Percentiles rank a stretch among this genome's conserved stretches.
Evolutionary conservation across 1,140 invertebrate species (phyloP).

Genomic region (Rhopalosiphum padi): DNA sequence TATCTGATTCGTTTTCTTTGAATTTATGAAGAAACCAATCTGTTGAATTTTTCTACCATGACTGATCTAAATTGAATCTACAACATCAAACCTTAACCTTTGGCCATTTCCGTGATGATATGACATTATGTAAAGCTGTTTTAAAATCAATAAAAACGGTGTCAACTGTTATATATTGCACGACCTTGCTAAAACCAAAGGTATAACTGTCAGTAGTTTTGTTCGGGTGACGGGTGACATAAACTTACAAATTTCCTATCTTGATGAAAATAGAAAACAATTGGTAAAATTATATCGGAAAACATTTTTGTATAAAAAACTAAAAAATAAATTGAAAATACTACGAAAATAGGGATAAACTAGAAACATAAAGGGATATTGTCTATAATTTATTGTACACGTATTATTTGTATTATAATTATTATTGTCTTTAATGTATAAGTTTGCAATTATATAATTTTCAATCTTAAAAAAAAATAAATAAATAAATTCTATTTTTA

Average conservation of each 20-base stretch:
- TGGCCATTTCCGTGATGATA: not conserved
- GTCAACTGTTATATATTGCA: not conserved
- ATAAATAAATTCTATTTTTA: too few species aligned
- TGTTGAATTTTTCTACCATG: not conserved
- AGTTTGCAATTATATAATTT: too few species aligned
- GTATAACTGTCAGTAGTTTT: not conserved
- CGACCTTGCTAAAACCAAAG: not conserved
- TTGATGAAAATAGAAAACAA: not conserved
- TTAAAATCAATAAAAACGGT: not conserved
- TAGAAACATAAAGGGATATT: too few species aligned
- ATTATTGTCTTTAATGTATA: too few species aligned
- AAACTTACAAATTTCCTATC: not conserved
- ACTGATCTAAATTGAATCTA: not conserved
- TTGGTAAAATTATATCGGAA: not conserved
- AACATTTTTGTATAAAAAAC: not conserved
- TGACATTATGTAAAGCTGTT: not conserved
- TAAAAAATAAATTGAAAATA: not conserved
- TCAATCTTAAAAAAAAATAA: too few species aligned
- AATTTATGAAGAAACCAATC: not conserved
- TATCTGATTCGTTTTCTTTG: not conserved
- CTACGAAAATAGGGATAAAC: too few species aligned
- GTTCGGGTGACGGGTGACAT: not conserved
- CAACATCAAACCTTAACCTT: not conserved
- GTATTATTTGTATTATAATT: too few species aligned
- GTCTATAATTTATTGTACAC: too few species aligned